A percentile compares a stretch with the other conserved stretches of the same genome.
phyloP scores from a whole-genome alignment of 2,113 vertebrate species.

The Ariopsis seemanni region DNA sequence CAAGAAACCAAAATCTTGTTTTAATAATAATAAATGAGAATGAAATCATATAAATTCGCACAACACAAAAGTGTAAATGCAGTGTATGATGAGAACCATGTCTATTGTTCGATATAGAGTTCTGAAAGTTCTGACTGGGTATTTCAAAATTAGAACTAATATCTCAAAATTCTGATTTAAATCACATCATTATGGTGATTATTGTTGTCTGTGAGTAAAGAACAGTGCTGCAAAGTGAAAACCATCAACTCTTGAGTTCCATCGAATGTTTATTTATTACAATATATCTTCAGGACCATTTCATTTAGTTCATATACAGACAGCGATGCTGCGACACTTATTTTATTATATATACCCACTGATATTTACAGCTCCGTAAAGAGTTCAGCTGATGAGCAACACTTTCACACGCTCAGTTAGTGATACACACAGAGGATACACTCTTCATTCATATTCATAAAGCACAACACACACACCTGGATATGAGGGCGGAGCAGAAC shows the following conservation, averaged over 20 bases:
- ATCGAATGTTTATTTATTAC: constrained; percentile 48
- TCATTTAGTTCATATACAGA: constrained; percentile 52
- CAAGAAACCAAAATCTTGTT: too few species aligned
- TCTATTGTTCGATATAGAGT: too few species aligned
- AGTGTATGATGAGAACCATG: too few species aligned
- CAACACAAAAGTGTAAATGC: too few species aligned
- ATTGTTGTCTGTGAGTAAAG: background rate
- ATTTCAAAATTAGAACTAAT: too few species aligned
- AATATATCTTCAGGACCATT: constrained; percentile 52
- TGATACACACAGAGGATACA: constrained; percentile 17
- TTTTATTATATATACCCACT: constrained; percentile 34
- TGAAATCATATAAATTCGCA: too few species aligned
- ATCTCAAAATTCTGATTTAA: too few species aligned
- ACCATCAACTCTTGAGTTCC: constrained; percentile 4
- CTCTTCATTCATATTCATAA: constrained; percentile 33
- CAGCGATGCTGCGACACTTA: constrained; percentile 39
- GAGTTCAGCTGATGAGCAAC: constrained; percentile 29
- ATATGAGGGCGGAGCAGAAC: background rate
- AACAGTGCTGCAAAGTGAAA: background rate
- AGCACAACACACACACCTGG: constrained; percentile 7
- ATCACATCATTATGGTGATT: too few species aligned
- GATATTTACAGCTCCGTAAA: constrained; percentile 51
- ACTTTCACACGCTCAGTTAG: constrained; percentile 31
- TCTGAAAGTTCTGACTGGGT: too few species aligned
- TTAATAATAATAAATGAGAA: too few species aligned